Conservation (phyloP, 2,797 vertebrate genomes). For the Eremophila alpestris region DNA sequence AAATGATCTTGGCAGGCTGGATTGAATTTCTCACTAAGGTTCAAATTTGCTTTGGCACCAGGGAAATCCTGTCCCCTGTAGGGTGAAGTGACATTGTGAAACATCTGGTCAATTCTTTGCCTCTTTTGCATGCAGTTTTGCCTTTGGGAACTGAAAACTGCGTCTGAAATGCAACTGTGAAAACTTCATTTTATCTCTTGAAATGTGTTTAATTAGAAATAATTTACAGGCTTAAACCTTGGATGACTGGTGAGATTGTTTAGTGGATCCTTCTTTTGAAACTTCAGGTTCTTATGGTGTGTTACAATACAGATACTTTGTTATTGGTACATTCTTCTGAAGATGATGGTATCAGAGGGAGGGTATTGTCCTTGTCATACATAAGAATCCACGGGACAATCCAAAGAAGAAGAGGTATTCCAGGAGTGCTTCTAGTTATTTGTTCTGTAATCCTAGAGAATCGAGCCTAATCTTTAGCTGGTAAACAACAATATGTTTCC, state of each 20-base stretch:
- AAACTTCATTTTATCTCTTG: neutral
- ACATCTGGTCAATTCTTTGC: neutral
- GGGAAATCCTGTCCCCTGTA: neutral
- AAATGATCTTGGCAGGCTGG: neutral
- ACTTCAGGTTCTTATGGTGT: neutral
- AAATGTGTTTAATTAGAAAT: neutral
- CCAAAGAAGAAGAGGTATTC: neutral
- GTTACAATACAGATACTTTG: neutral
- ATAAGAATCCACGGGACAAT: neutral
- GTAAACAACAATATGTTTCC: neutral
- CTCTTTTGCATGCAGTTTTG: neutral
- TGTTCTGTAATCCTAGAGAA: neutral
- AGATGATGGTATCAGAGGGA: neutral
- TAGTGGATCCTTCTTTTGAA: neutral
- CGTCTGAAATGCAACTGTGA: neutral
- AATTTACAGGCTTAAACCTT: neutral
- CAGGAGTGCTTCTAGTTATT: neutral
- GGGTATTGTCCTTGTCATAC: neutral
- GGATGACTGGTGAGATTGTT: neutral
- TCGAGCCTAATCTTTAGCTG: neutral
- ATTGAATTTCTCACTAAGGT: neutral
- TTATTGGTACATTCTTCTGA: neutral
- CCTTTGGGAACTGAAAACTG: neutral
- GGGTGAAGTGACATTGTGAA: neutral
- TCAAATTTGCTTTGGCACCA: neutral